phyloP scores from a whole-genome alignment of 2,888 invertebrate genomes.

The Deilephila porcellus region DNA sequence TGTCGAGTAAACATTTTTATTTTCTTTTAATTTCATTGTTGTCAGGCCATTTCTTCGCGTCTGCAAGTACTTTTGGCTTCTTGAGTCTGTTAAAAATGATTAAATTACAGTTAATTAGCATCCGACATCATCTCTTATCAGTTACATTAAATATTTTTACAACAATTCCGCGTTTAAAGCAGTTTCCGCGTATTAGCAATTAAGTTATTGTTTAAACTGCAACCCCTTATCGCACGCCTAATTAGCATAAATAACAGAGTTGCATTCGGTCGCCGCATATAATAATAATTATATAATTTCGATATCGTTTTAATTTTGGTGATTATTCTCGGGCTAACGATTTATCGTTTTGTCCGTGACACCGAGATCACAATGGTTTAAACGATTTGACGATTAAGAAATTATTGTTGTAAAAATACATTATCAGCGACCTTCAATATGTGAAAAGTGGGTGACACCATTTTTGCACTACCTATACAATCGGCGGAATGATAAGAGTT shows the following conservation, averaged over 20 bases:
- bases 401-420: constrained; percentile 60
- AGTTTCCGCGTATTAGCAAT: not conserved
- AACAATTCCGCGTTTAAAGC: not conserved
- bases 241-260: not conserved
- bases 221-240: not conserved
- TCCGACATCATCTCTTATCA: not conserved
- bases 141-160: not conserved
- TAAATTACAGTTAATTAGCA: no score
- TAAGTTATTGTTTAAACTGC: constrained; percentile 6
- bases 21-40: constrained; percentile 37
- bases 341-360: constrained; percentile 72
- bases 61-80: constrained; percentile 1
- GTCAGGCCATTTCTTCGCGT: constrained; percentile 35
- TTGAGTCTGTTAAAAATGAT: no score
- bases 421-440: constrained; percentile 76
- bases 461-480: constrained; percentile 60
- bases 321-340: constrained; percentile 8
- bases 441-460: constrained; percentile 78
- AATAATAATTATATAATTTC: constrained; percentile 17
- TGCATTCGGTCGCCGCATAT: not conserved
- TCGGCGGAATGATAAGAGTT: constrained; percentile 55
- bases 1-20: constrained; percentile 36
- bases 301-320: constrained; percentile 2
- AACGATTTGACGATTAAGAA: constrained; percentile 64
- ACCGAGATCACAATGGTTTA: constrained; percentile 58